Conservation (phyloP, 1,140 invertebrate species). For the Conopomorpha cramerella region DNA sequence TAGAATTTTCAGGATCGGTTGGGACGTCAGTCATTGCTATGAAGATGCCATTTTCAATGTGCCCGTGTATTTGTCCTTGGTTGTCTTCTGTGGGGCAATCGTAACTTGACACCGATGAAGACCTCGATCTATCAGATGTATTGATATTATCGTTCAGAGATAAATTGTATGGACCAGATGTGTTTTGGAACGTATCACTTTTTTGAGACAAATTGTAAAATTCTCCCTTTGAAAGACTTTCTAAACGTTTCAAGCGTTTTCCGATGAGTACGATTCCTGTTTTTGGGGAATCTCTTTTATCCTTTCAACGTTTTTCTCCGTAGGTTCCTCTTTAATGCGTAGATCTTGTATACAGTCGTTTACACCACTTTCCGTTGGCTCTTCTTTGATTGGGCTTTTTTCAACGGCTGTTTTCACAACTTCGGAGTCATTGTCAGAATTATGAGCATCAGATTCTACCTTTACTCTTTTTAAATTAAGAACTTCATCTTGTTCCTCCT, state of each 20-base stretch:
- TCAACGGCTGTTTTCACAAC: no score
- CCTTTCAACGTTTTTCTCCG: conserved; percentile 17
- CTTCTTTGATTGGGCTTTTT: conserved; percentile 21
- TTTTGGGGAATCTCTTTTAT: conserved; percentile 9
- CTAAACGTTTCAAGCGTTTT: conserved; percentile 78
- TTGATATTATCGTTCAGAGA: conserved; percentile 45
- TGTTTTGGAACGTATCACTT: conserved; percentile 14
- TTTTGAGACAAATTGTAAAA: conserved; percentile 63
- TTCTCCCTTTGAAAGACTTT: conserved; percentile 79
- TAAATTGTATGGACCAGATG: conserved; percentile 32
- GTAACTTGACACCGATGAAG: conserved; percentile 64
- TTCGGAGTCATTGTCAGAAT: no score
- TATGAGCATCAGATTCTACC: no score
- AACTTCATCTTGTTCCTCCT: conserved; percentile 20
- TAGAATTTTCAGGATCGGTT: conserved; percentile 75
- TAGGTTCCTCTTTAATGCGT: conserved; percentile 32
- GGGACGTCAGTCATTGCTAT: conserved; percentile 80
- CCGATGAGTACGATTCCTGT: conserved; percentile 37
- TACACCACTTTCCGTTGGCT: conserved; percentile 21
- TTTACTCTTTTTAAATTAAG: conserved; percentile 48
- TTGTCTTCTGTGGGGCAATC: conserved; percentile 63
- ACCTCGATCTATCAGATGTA: conserved; percentile 61
- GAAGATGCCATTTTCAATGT: conserved; percentile 75
- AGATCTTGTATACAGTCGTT: conserved; percentile 26
- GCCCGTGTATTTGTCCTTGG: conserved; percentile 67